Conservation (phyloP, 2,113 vertebrate species). For the Lepidothrix coronata region DNA sequence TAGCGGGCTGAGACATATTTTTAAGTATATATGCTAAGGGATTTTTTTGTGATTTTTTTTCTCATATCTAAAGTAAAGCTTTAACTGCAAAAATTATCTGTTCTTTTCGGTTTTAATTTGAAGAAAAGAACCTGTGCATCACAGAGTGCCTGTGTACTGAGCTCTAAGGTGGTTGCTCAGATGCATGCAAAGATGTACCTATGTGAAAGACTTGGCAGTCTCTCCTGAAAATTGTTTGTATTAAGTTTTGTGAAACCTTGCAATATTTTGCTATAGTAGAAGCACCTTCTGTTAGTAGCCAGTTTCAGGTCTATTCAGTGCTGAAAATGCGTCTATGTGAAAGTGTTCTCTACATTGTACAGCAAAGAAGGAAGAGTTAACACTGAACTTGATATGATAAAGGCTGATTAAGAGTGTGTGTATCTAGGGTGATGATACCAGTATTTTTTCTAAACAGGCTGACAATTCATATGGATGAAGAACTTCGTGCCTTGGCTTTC, state of each 20-base stretch:
- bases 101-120: neutral
- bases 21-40: neutral
- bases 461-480: constrained; percentile 99
- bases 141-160: neutral
- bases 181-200: neutral
- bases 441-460: constrained; percentile 78
- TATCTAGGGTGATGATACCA: neutral
- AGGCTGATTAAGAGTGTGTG: neutral
- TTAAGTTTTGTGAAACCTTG: neutral
- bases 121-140: neutral
- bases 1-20: neutral
- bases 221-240: neutral
- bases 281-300: neutral
- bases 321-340: neutral
- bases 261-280: neutral
- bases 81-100: neutral
- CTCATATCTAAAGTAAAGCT: neutral
- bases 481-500: constrained; percentile 95
- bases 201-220: neutral
- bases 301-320: neutral
- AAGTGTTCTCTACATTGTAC: neutral
- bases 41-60: neutral
- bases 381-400: neutral
- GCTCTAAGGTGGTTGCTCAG: neutral
- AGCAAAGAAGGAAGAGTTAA: neutral